A percentile compares a stretch with the other conserved stretches of the same genome.
Evolutionary conservation across 2,888 invertebrate species (phyloP).

Genomic region (Drosophila crucigera): DNA sequence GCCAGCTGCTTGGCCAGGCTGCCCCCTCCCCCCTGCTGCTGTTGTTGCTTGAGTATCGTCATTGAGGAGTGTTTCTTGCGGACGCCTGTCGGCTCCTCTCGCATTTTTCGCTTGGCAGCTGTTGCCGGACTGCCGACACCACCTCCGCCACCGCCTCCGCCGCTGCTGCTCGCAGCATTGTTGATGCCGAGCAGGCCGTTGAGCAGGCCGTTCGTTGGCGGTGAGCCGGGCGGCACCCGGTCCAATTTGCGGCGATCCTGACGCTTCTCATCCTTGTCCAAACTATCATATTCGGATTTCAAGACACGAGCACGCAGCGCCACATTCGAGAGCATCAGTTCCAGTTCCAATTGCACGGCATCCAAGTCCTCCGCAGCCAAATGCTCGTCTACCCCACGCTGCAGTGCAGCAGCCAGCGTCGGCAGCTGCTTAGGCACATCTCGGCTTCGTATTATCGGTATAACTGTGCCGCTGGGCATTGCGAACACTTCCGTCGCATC

Average conservation of each 20-base stretch:
- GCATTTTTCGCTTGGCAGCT: slow-evolving; percentile 78
- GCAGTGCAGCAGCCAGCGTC: slow-evolving; percentile 89
- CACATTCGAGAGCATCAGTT: slow-evolving; percentile 93
- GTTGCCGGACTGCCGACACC: slow-evolving; percentile 48
- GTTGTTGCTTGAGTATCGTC: slow-evolving; percentile 87
- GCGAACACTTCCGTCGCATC: slow-evolving; percentile 50
- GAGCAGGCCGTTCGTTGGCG: slow-evolving; percentile 49
- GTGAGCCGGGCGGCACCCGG: slow-evolving; percentile 73
- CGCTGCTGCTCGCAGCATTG: slow-evolving; percentile 14
- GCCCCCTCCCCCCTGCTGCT: slow-evolving; percentile 33
- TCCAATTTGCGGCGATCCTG: slow-evolving; percentile 85
- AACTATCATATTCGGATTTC: slow-evolving; percentile 90
- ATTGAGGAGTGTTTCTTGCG: slow-evolving; percentile 86
- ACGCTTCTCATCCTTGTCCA: slow-evolving; percentile 88
- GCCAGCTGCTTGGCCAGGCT: slow-evolving; percentile 79
- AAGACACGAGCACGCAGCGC: slow-evolving; percentile 92
- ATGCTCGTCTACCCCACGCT: slow-evolving; percentile 90
- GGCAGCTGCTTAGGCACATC: slow-evolving; percentile 90
- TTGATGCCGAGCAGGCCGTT: slow-evolving; percentile 54
- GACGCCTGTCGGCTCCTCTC: slow-evolving; percentile 78
- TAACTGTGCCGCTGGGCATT: slow-evolving; percentile 70
- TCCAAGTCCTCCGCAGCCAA: slow-evolving; percentile 96
- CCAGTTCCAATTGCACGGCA: slow-evolving; percentile 93
- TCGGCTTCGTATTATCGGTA: slow-evolving; percentile 89
- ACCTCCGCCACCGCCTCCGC: slow-evolving; percentile 1